Conservation (phyloP, 1,140 invertebrate genomes). For the Rhizoglyphus robini region DNA sequence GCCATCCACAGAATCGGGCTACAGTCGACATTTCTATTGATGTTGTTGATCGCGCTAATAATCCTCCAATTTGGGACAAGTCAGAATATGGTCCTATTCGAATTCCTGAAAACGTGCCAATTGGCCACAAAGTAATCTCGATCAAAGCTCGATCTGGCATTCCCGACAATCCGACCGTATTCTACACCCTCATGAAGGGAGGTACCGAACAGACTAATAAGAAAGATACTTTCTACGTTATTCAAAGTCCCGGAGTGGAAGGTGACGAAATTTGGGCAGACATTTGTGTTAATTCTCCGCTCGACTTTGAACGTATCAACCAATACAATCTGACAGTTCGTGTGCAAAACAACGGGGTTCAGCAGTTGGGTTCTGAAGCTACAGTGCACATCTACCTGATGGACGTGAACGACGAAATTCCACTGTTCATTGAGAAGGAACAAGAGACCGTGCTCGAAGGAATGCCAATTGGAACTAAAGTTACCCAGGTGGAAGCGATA, state of each 20-base stretch:
- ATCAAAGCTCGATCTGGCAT: constrained; percentile 85
- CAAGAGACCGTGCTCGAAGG: constrained; percentile 87
- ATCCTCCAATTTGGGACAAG: constrained; percentile 86
- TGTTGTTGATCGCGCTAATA: constrained; percentile 94
- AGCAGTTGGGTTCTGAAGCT: constrained; percentile 82
- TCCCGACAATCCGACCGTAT: constrained; percentile 84
- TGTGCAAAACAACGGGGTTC: constrained; percentile 90
- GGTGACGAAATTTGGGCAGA: constrained; percentile 76
- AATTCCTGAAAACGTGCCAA: constrained; percentile 94
- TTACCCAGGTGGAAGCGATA: constrained; percentile 87
- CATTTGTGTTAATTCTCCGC: constrained; percentile 73
- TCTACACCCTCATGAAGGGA: constrained; percentile 82
- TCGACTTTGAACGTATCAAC: constrained; percentile 87
- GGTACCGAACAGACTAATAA: constrained; percentile 90
- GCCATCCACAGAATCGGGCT: constrained; percentile 67
- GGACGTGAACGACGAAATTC: constrained; percentile 93
- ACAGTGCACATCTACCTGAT: constrained; percentile 83
- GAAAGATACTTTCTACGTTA: constrained; percentile 83
- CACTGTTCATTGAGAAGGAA: constrained; percentile 80
- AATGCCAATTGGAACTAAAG: constrained; percentile 80
- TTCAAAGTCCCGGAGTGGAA: constrained; percentile 65
- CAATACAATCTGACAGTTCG: constrained; percentile 90
- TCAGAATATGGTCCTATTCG: constrained; percentile 83
- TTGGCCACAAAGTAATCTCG: constrained; percentile 88
- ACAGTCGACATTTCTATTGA: constrained; percentile 91